Percentiles rank a stretch among this genome's conserved stretches.
These are phyloP conservation scores for Toxonevra muliebris DNA, from an alignment of 2,888 invertebrate genomes.

Conservation along the genomic window DNA sequence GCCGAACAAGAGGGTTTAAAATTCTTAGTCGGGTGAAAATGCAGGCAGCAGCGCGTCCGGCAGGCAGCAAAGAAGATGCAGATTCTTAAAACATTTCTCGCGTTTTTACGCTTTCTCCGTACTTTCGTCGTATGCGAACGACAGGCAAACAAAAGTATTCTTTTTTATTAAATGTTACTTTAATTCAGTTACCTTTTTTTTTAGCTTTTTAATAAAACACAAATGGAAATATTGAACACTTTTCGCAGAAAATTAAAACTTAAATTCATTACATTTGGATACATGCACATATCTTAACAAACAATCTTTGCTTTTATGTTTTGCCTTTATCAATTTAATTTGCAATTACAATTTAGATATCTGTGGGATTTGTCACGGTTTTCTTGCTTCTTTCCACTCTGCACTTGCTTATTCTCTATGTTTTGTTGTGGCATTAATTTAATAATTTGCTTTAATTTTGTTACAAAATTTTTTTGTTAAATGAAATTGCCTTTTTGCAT, in stretches of 20 bases:
- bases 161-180: too few relatives aligned
- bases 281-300: slow-evolving; percentile 17
- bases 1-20: too few relatives aligned
- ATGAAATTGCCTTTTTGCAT: background rate
- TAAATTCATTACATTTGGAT: background rate
- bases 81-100: background rate
- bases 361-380: background rate
- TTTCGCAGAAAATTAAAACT: background rate
- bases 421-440: too few relatives aligned
- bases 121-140: background rate
- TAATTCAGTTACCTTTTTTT: too few relatives aligned
- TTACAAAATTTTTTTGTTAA: too few relatives aligned
- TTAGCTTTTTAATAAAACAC: background rate
- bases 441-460: too few relatives aligned
- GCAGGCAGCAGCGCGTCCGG: background rate
- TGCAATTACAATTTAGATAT: too few relatives aligned
- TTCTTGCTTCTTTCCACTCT: background rate
- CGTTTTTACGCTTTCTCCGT: slow-evolving; percentile 12
- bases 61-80: background rate
- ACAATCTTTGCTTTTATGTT: background rate
- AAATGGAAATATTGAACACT: background rate
- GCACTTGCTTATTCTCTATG: background rate
- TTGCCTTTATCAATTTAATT: too few relatives aligned
- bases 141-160: too few relatives aligned
- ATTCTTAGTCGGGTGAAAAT: too few relatives aligned